Evolutionary conservation across 92 coral and sea anemone genomes (phyloP), one percentile per base, ranked within the genome.

Genomic region (Ricordea florida): DNA sequence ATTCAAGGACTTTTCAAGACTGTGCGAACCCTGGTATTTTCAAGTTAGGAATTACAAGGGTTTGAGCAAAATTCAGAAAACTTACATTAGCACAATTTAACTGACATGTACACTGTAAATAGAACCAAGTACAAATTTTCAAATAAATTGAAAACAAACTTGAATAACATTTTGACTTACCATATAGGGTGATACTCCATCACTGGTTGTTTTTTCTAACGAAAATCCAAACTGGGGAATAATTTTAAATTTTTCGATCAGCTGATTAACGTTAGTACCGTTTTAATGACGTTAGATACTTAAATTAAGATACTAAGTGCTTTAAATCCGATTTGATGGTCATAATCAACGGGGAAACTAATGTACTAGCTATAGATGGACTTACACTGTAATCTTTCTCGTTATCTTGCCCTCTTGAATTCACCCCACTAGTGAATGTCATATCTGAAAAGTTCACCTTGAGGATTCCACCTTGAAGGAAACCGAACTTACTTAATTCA

Each of bases 161-260:
- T 44, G 10, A 16, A 42, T 18, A 4, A 20, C 32, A 10, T 6
- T 25, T 23, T 3, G 14, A 7, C 80, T 69, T 76, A 94, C 98
- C 98, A 91, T 91, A 74, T 94, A 94, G 0, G 98, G 91, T 31
- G 98, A 92, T 43, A 94, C 85, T 3, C 98, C 98, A 85, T 89
- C 97, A 61, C 98, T 94, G 51, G 94, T 87, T 1, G 98, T 94
- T 69, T 88, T 94, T 63, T 91, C 97, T 51, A 94, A 68, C 50
- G 94, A 87, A 79, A 94, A 94, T 0, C 98, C 98, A 82, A 91
- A 84, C 98, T 94, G 65, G 28, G 81, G 50, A 9, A 34, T 31
- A 62, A 55, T 38, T 16, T 2, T 46, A 7, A 62, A 28, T n/a
- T n/a, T n/a, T n/a, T n/a, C n/a, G n/a, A n/a, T n/a, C n/a, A n/a